Conservation (phyloP, 1,140 invertebrate species). For the Anoplolepis gracilipes region DNA sequence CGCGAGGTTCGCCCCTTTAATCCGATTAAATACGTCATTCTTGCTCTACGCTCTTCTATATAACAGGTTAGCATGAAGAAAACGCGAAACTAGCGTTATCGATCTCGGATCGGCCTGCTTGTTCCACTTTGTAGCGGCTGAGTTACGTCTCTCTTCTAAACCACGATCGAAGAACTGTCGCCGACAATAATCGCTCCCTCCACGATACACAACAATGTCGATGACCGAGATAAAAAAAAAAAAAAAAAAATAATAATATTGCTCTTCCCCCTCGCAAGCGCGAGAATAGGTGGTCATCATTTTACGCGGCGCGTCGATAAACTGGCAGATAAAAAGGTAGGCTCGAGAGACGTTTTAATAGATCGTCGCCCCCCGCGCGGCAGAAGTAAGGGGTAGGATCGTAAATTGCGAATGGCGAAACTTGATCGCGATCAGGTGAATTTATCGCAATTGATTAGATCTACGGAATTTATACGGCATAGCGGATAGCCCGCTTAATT, state of each 20-base stretch:
- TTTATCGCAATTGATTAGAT: slow-evolving; percentile 18
- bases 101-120: slow-evolving; percentile 34
- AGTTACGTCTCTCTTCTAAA: slow-evolving; percentile 20
- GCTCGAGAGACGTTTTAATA: slow-evolving; percentile 42
- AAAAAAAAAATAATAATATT: slow-evolving; percentile 53
- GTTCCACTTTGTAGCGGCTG: not conserved
- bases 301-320: slow-evolving; percentile 35
- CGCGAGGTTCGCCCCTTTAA: slow-evolving; percentile 39
- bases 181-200: slow-evolving; percentile 26
- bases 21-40: slow-evolving; percentile 60
- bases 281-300: slow-evolving; percentile 12
- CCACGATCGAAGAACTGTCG: slow-evolving; percentile 20
- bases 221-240: slow-evolving; percentile 51
- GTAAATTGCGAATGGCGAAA: slow-evolving; percentile 12
- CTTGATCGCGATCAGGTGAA: not conserved
- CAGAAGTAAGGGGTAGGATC: not conserved
- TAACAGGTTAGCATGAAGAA: not conserved
- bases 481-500: not conserved
- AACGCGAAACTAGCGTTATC: slow-evolving; percentile 28
- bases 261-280: not conserved
- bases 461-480: not conserved
- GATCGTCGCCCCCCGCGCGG: not conserved
- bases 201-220: slow-evolving; percentile 37
- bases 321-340: slow-evolving; percentile 32
- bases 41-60: slow-evolving; percentile 17